These are phyloP conservation scores for Meganola albula DNA, from an alignment of 2,888 invertebrate species.

Conservation along the genomic window DNA sequence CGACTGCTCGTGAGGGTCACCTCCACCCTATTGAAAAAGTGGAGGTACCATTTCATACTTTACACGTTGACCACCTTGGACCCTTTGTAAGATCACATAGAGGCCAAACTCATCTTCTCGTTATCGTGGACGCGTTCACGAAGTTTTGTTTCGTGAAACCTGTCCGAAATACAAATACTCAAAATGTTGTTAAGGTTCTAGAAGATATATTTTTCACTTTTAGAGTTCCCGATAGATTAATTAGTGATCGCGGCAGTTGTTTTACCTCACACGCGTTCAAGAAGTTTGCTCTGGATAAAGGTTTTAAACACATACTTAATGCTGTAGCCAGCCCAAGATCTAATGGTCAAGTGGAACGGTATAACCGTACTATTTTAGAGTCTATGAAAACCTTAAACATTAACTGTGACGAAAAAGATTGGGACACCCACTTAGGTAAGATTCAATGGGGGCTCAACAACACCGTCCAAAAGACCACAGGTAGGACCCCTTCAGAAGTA, in stretches of 20 bases:
- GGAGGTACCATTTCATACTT: constrained; percentile 16
- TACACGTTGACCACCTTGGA: constrained; percentile 26
- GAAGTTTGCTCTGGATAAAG: not conserved
- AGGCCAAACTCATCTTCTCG: constrained; percentile 18
- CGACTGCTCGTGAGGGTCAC: constrained; percentile 21
- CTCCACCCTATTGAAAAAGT: constrained; percentile 23
- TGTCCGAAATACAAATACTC: constrained; percentile 9
- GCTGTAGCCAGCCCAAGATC: constrained; percentile 2
- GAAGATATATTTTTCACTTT: not conserved
- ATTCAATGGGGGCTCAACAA: constrained; percentile 1
- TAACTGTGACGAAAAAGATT: not conserved
- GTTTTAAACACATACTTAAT: constrained; percentile 3
- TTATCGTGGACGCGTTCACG: constrained; percentile 20
- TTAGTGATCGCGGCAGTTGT: constrained; percentile 1
- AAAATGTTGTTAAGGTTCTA: constrained; percentile 6
- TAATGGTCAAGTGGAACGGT: constrained; percentile 3
- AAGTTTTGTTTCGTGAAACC: constrained; percentile 18
- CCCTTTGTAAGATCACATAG: constrained; percentile 19
- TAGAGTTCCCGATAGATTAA: not conserved
- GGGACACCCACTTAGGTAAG: not conserved
- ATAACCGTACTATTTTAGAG: too few species aligned
- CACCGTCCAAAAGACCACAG: not conserved
- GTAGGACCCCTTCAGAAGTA: not conserved
- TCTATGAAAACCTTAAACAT: not conserved
- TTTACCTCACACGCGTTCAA: constrained; percentile 3